These are phyloP conservation scores for Phortica variegata DNA, from an alignment of 1,140 invertebrate species.

Conservation along the genomic window DNA sequence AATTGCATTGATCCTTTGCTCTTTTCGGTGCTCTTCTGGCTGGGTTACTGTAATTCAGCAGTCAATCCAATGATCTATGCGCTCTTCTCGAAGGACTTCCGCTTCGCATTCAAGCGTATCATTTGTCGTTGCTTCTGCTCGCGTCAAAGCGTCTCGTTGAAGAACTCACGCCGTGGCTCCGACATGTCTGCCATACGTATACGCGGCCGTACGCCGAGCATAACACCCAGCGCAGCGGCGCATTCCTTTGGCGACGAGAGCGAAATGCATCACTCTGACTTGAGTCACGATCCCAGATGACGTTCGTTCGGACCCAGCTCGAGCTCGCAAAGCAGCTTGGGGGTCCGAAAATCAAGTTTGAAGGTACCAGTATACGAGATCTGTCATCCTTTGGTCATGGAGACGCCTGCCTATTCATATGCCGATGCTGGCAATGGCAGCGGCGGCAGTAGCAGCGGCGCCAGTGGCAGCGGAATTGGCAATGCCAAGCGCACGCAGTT, in stretches of 20 bases:
- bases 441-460: slow-evolving; percentile 4
- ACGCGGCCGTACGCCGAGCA: slow-evolving; percentile 59
- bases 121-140: slow-evolving; percentile 64
- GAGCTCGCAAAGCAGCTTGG: slow-evolving; percentile 52
- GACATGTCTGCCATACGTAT: slow-evolving; percentile 66
- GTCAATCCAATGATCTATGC: slow-evolving; percentile 88
- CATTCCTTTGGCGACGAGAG: slow-evolving; percentile 61
- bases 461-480: background rate
- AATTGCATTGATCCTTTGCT: slow-evolving; percentile 71
- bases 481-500: slow-evolving; percentile 38
- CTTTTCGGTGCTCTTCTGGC: slow-evolving; percentile 84
- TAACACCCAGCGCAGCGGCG: slow-evolving; percentile 56
- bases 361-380: slow-evolving; percentile 54
- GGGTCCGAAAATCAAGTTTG: slow-evolving; percentile 47
- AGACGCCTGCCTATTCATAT: slow-evolving; percentile 44
- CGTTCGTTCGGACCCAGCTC: slow-evolving; percentile 57
- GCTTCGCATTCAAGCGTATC: slow-evolving; percentile 78
- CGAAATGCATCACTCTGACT: slow-evolving; percentile 58
- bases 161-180: slow-evolving; percentile 62
- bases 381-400: slow-evolving; percentile 55
- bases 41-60: slow-evolving; percentile 89
- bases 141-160: slow-evolving; percentile 39
- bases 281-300: slow-evolving; percentile 62
- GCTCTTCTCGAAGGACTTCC: slow-evolving; percentile 82
- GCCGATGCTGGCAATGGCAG: slow-evolving; percentile 26